phyloP scores from a whole-genome alignment of 2,888 invertebrate genomes.

The Chrysotoxum bicinctum region DNA sequence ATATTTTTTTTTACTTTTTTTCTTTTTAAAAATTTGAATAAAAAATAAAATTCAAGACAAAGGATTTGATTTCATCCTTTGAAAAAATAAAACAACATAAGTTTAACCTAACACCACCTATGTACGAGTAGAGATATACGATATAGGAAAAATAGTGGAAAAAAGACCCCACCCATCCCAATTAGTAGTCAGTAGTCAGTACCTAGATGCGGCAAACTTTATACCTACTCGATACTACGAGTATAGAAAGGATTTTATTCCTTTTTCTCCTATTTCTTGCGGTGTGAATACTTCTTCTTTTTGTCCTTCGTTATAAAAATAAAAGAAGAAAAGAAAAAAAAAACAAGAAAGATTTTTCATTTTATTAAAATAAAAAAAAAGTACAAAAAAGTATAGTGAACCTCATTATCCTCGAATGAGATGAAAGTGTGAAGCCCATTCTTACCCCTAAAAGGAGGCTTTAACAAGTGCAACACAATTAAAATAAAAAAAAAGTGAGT shows the following conservation, averaged over 20 bases:
- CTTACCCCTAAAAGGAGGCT: conserved; percentile 25
- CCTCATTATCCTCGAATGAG: conserved; percentile 57
- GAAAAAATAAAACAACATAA: not conserved
- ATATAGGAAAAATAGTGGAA: conserved; percentile 12
- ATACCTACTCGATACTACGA: conserved; percentile 35
- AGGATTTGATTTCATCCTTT: not conserved
- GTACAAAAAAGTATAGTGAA: conserved; percentile 47
- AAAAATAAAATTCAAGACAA: conserved; percentile 11
- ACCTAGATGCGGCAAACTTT: conserved; percentile 60
- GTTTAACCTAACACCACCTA: not conserved
- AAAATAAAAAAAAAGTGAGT: conserved; percentile 63
- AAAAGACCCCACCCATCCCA: conserved; percentile 70
- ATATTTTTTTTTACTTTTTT: not conserved
- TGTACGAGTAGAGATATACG: too few species aligned
- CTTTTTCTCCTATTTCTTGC: conserved; percentile 22
- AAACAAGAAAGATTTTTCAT: conserved; percentile 23
- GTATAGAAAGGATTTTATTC: conserved; percentile 43
- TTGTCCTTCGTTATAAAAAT: not conserved
- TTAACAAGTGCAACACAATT: conserved; percentile 41
- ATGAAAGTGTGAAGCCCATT: conserved; percentile 40
- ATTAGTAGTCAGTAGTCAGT: conserved; percentile 47
- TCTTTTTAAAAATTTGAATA: conserved; percentile 1
- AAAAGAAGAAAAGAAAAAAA: not conserved
- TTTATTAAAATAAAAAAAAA: conserved; percentile 21
- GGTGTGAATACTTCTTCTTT: conserved; percentile 41